Evolutionary conservation across 1,140 invertebrate species (phyloP).

Genomic region (Solenopsis invicta): DNA sequence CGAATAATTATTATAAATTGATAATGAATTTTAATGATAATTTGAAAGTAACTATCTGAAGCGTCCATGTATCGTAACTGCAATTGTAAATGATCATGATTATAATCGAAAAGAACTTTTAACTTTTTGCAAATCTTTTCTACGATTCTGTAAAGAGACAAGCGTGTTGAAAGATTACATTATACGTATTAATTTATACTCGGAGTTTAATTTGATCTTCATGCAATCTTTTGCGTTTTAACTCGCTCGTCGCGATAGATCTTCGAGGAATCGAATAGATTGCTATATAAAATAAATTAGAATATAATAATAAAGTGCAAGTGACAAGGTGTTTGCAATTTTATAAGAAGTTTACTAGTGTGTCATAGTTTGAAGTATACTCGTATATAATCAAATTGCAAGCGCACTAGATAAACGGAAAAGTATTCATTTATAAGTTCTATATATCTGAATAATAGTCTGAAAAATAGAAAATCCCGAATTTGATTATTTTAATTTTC

Average conservation of each 20-base stretch:
- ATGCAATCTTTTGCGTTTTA: conserved; percentile 30
- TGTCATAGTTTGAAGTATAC: no score
- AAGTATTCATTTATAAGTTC: no score
- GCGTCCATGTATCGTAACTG: not conserved
- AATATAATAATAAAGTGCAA: no score
- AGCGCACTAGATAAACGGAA: no score
- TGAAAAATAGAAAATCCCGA: no score
- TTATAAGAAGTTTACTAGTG: no score
- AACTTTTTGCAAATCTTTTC: not conserved
- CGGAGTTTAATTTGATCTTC: not conserved
- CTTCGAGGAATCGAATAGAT: not conserved
- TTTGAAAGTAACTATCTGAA: not conserved
- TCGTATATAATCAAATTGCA: no score
- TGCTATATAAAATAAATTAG: no score
- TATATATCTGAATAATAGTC: no score
- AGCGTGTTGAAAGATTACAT: not conserved
- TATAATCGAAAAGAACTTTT: not conserved
- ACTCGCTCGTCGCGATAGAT: conserved; percentile 20
- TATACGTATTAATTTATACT: not conserved
- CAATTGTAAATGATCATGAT: not conserved
- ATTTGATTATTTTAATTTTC: no score
- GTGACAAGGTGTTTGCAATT: no score
- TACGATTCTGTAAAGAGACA: not conserved
- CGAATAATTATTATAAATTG: conserved; percentile 52
- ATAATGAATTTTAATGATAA: conserved; percentile 27